Conservation (phyloP, 2,888 invertebrate species). For the Euphydryas editha region DNA sequence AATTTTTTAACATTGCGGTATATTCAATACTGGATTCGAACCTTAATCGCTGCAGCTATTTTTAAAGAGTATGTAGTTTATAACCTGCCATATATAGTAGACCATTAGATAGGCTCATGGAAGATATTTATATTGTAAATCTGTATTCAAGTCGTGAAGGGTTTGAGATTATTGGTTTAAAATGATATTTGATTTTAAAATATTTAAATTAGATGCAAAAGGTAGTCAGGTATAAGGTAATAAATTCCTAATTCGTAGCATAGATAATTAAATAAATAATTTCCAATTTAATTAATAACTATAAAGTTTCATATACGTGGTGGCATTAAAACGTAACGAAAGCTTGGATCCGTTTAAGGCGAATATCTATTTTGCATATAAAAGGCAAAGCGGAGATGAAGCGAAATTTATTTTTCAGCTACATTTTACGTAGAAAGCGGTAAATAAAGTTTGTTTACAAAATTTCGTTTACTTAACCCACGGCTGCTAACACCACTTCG, state of each 20-base stretch:
- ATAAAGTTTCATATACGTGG: not conserved
- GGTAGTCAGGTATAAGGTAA: no score
- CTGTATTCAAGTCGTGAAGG: no score
- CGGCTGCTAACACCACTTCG: slow-evolving; percentile 23
- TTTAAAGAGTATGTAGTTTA: no score
- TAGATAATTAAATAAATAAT: not conserved
- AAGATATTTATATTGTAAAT: no score
- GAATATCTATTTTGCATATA: slow-evolving; percentile 38
- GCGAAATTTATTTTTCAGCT: slow-evolving; percentile 36
- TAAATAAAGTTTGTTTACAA: slow-evolving; percentile 36
- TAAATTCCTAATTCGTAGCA: not conserved
- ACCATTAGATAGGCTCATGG: no score
- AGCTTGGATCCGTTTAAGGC: slow-evolving; percentile 30
- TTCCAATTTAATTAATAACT: not conserved
- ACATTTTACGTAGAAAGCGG: slow-evolving; percentile 31
- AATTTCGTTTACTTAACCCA: slow-evolving; percentile 34
- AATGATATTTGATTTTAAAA: no score
- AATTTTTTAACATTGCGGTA: no score
- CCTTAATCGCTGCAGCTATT: no score
- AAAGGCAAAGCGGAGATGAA: slow-evolving; percentile 34
- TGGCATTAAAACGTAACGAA: slow-evolving; percentile 9
- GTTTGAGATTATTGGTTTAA: no score
- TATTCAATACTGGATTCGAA: no score
- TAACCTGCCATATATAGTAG: no score
- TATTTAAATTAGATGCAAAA: no score